phyloP scores from a whole-genome alignment of 1,140 invertebrate species.

The Elysia chlorotica region DNA sequence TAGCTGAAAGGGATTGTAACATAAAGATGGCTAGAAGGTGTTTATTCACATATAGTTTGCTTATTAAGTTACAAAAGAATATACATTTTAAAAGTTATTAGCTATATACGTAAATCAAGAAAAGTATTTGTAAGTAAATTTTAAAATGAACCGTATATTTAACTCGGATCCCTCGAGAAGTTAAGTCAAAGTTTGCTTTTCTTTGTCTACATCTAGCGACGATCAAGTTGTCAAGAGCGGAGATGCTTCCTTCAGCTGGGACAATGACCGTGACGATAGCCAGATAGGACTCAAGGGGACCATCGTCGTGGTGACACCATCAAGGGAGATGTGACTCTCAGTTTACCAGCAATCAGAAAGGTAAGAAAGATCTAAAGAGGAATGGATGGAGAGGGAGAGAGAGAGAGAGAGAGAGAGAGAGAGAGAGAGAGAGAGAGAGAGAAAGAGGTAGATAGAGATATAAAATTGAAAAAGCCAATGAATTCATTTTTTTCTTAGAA shows the following conservation, averaged over 20 bases:
- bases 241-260: slow-evolving; percentile 35
- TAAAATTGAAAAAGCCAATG: too few relatives aligned
- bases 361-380: neutral
- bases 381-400: neutral
- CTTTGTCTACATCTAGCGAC: neutral
- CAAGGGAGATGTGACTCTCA: neutral
- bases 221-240: neutral
- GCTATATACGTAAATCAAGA: neutral
- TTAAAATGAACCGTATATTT: neutral
- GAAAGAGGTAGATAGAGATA: neutral
- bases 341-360: neutral
- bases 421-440: neutral
- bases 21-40: neutral
- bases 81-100: neutral
- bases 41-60: neutral
- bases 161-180: neutral
- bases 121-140: neutral
- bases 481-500: neutral
- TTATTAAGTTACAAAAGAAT: neutral
- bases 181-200: neutral
- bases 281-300: neutral
- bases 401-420: neutral
- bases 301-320: neutral
- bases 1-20: too few relatives aligned
- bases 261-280: slow-evolving; percentile 34